These are phyloP conservation scores for Neoniphon sammara DNA, from an alignment of 2,797 vertebrate genomes.

Conservation along the genomic window DNA sequence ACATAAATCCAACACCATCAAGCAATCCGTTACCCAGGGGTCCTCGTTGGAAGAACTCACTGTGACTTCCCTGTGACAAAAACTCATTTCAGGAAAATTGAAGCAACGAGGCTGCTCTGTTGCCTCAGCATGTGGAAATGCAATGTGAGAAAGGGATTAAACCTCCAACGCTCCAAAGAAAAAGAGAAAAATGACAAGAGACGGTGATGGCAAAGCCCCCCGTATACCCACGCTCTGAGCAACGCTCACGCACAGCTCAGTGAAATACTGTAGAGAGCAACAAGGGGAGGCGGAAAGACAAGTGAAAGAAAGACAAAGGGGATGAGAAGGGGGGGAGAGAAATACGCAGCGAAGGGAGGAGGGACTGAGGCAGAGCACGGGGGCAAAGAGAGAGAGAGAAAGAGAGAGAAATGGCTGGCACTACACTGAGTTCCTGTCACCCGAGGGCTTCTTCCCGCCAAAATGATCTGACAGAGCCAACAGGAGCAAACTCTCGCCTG, in stretches of 20 bases:
- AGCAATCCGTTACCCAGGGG: slow-evolving; percentile 60
- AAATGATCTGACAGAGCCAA: slow-evolving; percentile 64
- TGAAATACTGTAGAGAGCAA: slow-evolving; percentile 58
- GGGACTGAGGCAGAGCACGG: slow-evolving; percentile 32
- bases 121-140: slow-evolving; percentile 71
- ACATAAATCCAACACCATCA: slow-evolving; percentile 69
- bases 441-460: slow-evolving; percentile 52
- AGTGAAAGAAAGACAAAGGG: slow-evolving; percentile 30
- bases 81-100: slow-evolving; percentile 45
- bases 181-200: slow-evolving; percentile 59
- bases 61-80: slow-evolving; percentile 58
- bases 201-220: slow-evolving; percentile 48
- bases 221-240: slow-evolving; percentile 54
- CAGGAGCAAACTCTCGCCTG: slow-evolving; percentile 23
- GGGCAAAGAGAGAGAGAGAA: slow-evolving; percentile 33
- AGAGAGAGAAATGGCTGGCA: slow-evolving; percentile 36
- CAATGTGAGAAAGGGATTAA: slow-evolving; percentile 75
- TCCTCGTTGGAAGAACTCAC: slow-evolving; percentile 46
- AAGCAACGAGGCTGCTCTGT: slow-evolving; percentile 47
- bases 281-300: slow-evolving; percentile 34
- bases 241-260: slow-evolving; percentile 49
- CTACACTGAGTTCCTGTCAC: slow-evolving; percentile 53
- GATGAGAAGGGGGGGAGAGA: slow-evolving; percentile 38
- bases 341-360: slow-evolving; percentile 24
- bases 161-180: slow-evolving; percentile 65